A percentile compares a stretch with the other conserved stretches of the same genome.
phyloP scores from a whole-genome alignment of 2,113 vertebrate species.

The Mus musculus region DNA sequence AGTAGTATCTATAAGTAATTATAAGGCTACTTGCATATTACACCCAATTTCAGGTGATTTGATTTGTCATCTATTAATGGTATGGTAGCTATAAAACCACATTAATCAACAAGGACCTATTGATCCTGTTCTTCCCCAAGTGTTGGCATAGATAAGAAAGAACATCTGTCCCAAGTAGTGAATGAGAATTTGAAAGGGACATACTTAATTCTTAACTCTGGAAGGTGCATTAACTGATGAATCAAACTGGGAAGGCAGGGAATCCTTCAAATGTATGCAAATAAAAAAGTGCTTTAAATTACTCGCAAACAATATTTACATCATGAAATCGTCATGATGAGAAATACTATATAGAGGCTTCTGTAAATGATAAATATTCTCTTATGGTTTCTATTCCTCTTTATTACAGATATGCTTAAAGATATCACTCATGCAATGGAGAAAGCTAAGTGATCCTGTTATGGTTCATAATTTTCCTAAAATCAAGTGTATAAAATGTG shows the following conservation, averaged over 20 bases:
- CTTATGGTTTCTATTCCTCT: not conserved
- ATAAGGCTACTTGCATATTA: not conserved
- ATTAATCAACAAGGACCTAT: not conserved
- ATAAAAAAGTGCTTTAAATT: not conserved
- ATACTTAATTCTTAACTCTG: not conserved
- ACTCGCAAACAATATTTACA: not conserved
- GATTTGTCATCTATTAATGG: not conserved
- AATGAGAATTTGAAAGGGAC: not conserved
- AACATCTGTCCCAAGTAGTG: not conserved
- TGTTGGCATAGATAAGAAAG: not conserved
- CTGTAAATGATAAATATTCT: not conserved
- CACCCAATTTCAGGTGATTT: not conserved
- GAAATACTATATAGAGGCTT: not conserved
- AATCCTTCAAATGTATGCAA: not conserved
- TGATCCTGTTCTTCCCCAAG: not conserved
- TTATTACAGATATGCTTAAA: not conserved
- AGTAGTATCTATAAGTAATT: not conserved
- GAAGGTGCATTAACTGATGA: conserved; percentile 1
- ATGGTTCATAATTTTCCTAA: not conserved
- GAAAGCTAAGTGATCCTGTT: not conserved
- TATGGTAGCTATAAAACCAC: not conserved
- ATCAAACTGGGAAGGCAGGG: not conserved
- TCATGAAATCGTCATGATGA: not conserved
- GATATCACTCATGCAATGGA: not conserved
- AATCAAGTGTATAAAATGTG: not conserved